Evolutionary conservation across 2,113 vertebrate species (phyloP).

Genomic region (Delphinapterus leucas): DNA sequence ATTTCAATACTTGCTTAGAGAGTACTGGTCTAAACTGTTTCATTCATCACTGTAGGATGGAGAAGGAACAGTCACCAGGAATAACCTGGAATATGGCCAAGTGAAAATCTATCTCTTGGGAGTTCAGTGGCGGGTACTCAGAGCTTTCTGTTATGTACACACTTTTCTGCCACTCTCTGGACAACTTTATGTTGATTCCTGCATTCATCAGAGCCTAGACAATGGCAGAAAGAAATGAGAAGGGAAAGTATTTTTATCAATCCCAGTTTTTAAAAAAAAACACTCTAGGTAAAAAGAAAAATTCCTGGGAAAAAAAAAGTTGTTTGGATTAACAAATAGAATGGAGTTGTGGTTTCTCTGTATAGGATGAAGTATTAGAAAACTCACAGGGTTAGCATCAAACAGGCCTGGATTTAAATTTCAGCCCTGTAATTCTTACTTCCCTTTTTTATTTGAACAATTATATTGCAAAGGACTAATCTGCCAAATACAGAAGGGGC

Average conservation of each 20-base stretch:
- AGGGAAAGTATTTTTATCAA: background rate
- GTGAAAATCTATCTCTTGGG: accelerated
- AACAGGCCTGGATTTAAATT: background rate
- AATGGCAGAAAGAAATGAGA: background rate
- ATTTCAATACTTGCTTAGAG: background rate
- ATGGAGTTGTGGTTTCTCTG: background rate
- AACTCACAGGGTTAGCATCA: background rate
- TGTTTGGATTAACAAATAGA: background rate
- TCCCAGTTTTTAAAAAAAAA: background rate
- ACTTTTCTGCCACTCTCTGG: background rate
- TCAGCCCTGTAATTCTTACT: background rate
- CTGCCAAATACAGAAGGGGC: background rate
- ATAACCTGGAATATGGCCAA: background rate
- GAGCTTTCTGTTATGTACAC: background rate
- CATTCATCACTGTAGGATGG: background rate
- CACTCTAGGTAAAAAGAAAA: background rate
- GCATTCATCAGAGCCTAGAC: background rate
- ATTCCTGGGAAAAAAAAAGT: background rate
- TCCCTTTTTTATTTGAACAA: background rate
- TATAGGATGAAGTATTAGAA: background rate
- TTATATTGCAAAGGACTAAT: background rate
- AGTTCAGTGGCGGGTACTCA: background rate
- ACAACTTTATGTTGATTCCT: background rate
- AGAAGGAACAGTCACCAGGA: background rate
- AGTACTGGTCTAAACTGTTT: background rate